Percentiles rank a stretch among this genome's conserved stretches.
These are phyloP conservation scores for Muscicapa striata DNA, from an alignment of 2,797 vertebrate species.

Conservation along the genomic window DNA sequence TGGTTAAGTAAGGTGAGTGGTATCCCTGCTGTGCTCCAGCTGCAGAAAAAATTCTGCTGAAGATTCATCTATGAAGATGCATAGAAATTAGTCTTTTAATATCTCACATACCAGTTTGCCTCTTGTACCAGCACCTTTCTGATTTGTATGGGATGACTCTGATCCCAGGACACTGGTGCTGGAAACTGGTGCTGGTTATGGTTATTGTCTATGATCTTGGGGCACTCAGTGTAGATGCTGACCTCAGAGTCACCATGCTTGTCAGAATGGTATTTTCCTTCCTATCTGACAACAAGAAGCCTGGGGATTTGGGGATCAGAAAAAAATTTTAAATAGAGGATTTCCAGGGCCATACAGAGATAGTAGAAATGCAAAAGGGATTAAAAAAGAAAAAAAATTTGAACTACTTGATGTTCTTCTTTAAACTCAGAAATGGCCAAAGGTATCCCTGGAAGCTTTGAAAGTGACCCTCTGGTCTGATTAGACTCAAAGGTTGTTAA, in stretches of 20 bases:
- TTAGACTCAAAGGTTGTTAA: background rate
- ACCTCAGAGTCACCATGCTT: background rate
- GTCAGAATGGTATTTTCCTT: background rate
- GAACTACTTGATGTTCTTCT: background rate
- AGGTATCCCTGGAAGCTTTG: background rate
- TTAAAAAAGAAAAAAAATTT: background rate
- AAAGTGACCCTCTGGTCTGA: background rate
- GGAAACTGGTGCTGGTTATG: background rate
- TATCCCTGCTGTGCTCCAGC: background rate
- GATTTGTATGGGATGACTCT: background rate
- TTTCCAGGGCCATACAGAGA: background rate
- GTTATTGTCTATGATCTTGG: background rate
- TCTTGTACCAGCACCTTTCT: background rate
- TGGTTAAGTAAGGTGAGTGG: background rate
- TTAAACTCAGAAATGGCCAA: background rate
- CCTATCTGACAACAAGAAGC: background rate
- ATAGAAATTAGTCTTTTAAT: background rate
- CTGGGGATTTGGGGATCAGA: background rate
- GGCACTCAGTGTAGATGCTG: background rate
- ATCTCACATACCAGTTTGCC: background rate
- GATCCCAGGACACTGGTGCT: background rate
- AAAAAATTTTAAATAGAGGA: background rate
- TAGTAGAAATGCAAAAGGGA: background rate
- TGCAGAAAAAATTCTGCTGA: slow-evolving; percentile 7
- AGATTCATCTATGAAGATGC: background rate